Evolutionary conservation across 2,113 vertebrate species (phyloP).

Genomic region (Brachirus orientalis): DNA sequence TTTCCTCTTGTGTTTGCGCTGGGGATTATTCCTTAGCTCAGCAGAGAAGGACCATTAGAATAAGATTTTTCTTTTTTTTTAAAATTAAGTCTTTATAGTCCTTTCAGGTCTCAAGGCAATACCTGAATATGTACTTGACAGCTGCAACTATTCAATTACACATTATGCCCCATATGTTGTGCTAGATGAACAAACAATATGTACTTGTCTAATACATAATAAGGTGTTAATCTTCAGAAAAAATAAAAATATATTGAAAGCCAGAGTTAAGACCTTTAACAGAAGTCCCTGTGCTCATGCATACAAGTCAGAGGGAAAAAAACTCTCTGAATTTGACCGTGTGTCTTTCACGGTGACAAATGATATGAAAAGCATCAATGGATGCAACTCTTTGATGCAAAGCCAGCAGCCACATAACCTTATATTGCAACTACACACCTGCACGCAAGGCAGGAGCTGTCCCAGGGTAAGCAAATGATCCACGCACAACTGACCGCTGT

Average conservation of each 20-base stretch:
- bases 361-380: slow-evolving; percentile 57
- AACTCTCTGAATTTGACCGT: slow-evolving; percentile 7
- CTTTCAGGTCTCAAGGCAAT: slow-evolving; percentile 35
- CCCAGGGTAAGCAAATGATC: slow-evolving; percentile 70
- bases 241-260: neutral
- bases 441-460: slow-evolving; percentile 64
- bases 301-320: neutral
- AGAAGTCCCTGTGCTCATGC: no score
- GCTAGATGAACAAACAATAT: slow-evolving; percentile 18
- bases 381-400: slow-evolving; percentile 43
- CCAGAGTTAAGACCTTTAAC: no score
- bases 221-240: slow-evolving; percentile 1
- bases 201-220: slow-evolving; percentile 18
- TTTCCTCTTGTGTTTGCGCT: slow-evolving; percentile 60
- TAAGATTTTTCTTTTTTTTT: slow-evolving; percentile 29
- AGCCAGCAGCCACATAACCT: slow-evolving; percentile 52
- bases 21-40: slow-evolving; percentile 61
- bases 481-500: slow-evolving; percentile 44
- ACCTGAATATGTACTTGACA: slow-evolving; percentile 38
- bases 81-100: slow-evolving; percentile 32
- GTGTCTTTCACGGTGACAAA: slow-evolving; percentile 35
- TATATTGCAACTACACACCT: slow-evolving; percentile 74
- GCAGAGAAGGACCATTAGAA: slow-evolving; percentile 55
- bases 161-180: neutral
- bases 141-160: slow-evolving; percentile 18